These are phyloP conservation scores for Listronotus oregonensis DNA, from an alignment of 1,140 invertebrate genomes.

Conservation along the genomic window DNA sequence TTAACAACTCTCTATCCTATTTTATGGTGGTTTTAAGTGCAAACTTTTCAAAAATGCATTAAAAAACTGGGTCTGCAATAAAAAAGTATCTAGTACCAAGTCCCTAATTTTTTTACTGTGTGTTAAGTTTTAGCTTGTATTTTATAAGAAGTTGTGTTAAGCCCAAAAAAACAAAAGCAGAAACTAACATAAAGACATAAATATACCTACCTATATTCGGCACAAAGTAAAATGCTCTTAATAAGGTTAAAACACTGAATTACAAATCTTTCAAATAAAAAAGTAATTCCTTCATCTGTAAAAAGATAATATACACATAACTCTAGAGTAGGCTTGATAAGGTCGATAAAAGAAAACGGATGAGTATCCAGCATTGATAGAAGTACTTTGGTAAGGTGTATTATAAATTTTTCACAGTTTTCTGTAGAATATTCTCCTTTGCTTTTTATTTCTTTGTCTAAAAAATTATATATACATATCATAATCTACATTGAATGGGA, in stretches of 20 bases:
- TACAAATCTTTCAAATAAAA: conserved; percentile 81
- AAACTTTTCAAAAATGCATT: no score
- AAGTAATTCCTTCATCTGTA: conserved; percentile 72
- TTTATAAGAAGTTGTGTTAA: background rate
- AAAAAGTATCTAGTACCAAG: no score
- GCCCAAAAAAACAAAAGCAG: background rate
- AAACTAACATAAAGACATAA: background rate
- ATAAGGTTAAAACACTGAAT: conserved; percentile 90
- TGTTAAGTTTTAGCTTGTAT: no score
- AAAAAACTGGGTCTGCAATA: no score
- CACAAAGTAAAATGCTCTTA: conserved; percentile 79
- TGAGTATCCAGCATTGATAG: conserved; percentile 76
- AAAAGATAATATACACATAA: conserved; percentile 87
- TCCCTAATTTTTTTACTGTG: no score
- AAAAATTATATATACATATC: conserved; percentile 16
- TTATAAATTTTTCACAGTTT: conserved; percentile 79
- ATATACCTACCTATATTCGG: conserved; percentile 63
- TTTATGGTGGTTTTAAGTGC: no score
- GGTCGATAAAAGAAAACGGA: conserved; percentile 77
- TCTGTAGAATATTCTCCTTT: conserved; percentile 66
- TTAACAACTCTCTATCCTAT: no score
- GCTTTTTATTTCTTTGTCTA: conserved; percentile 61
- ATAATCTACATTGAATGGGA: conserved; percentile 59
- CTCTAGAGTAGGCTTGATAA: conserved; percentile 78
- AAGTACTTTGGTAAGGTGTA: conserved; percentile 79